Evolutionary conservation across 2,888 invertebrate species (phyloP), one percentile per base, ranked within the genome.

Genomic region (Eumacrocentrus americanus): DNA sequence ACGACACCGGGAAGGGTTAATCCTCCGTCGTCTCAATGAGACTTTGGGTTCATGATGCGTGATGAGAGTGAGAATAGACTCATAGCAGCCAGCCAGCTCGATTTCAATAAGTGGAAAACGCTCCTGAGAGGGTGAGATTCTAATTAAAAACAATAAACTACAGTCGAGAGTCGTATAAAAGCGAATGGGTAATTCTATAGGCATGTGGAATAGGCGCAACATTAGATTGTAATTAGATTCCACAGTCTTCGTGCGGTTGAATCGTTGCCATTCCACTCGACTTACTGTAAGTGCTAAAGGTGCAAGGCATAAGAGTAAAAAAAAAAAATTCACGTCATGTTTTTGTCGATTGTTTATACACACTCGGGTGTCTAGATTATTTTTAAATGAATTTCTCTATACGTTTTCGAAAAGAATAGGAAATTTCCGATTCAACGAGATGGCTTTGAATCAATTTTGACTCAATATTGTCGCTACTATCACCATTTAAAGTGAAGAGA

Each of bases 221-320:
- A 53, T 58, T 37, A 46, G 52, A 58, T 52, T 22, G 52, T 52
- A 46, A 58, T 58, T 52, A 58, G 58, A 58, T 52, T 46, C 47
- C 23, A 35, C 23, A 18, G 25, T 53, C n/a, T 59, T 53, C 16
- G 29, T 29, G 40, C 14, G 40, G 59, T 25, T 9, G 29, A 16
- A 46, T 44, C 18, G 20, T 51, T 51, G 44, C 40, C 29, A 44
- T 58, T 51, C 35, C 44, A 20, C 18, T 23, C 14, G 23, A 22
- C 23, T 52, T 52, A 14, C 22, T 50, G 34, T 18, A 34, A 35
- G n/a, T 22, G 20, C 9, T 38, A n/a, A n/a, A n/a, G n/a, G n/a
- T n/a, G n/a, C n/a, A n/a, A n/a, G n/a, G n/a, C n/a, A n/a, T n/a
- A n/a, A n/a, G n/a, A n/a, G n/a, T n/a, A n/a, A n/a, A n/a, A n/a